Evolutionary conservation across 2,888 invertebrate genomes (phyloP).

Genomic region (Hedychridium roseum): DNA sequence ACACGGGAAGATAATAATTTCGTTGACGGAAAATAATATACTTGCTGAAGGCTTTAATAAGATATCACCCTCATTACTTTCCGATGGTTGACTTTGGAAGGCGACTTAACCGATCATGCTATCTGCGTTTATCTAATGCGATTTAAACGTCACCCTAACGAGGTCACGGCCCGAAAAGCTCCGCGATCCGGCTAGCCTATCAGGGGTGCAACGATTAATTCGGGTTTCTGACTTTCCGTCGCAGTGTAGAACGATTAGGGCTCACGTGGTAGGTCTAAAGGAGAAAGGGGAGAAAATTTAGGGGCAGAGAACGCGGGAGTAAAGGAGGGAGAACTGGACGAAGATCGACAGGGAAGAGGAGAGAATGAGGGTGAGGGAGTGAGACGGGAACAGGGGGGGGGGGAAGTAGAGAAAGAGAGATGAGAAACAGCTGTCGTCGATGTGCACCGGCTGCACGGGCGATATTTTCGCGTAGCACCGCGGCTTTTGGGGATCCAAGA

Average conservation of each 20-base stretch:
- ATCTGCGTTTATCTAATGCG: slow-evolving; percentile 34
- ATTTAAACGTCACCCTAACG: slow-evolving; percentile 43
- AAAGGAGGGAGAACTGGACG: slow-evolving; percentile 10
- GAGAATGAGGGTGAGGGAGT: slow-evolving; percentile 4
- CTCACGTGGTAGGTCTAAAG: no score
- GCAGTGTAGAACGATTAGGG: no score
- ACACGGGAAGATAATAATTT: no score
- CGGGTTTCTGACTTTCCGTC: slow-evolving; percentile 36
- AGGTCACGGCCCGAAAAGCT: slow-evolving; percentile 31
- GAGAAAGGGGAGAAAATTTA: no score
- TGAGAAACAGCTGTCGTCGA: slow-evolving; percentile 57
- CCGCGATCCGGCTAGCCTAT: slow-evolving; percentile 10
- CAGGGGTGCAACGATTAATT: slow-evolving; percentile 45
- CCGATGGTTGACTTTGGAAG: no score
- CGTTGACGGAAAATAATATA: no score
- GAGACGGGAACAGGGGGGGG: slow-evolving; percentile 24
- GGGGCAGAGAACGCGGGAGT: slow-evolving; percentile 11
- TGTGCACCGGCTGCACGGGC: slow-evolving; percentile 55
- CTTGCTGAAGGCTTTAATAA: no score
- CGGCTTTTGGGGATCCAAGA: slow-evolving; percentile 47
- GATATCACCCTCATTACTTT: no score
- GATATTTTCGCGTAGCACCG: slow-evolving; percentile 42
- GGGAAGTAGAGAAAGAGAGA: no score
- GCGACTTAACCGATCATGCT: slow-evolving; percentile 25
- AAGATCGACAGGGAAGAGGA: slow-evolving; percentile 12